Evolutionary conservation across 2,113 vertebrate genomes (phyloP).

Genomic region (Spheniscus mendiculus): DNA sequence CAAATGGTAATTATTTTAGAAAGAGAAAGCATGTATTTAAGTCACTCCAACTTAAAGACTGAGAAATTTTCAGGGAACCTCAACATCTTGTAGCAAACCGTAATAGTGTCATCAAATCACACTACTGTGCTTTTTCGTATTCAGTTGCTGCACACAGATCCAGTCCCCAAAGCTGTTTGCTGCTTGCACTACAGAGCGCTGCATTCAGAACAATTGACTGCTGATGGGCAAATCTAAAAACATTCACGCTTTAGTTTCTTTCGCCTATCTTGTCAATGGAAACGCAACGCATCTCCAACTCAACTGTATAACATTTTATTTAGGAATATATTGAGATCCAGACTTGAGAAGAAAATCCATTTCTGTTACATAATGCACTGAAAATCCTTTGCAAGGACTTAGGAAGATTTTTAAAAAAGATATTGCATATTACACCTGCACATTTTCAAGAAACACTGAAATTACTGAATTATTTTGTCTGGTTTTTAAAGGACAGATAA

Average conservation of each 20-base stretch:
- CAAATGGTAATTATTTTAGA: not conserved
- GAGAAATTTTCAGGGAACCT: not conserved
- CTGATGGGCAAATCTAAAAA: not conserved
- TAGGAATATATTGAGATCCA: not conserved
- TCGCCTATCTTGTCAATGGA: not conserved
- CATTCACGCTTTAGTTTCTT: not conserved
- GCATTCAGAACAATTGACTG: not conserved
- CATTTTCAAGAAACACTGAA: not conserved
- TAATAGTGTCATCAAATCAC: not conserved
- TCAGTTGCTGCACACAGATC: fast-evolving
- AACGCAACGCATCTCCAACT: not conserved
- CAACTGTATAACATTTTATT: not conserved
- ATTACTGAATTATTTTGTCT: not conserved
- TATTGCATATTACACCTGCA: not conserved
- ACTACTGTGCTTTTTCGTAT: not conserved
- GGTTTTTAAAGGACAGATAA: not conserved
- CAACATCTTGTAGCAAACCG: not conserved
- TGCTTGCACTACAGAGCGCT: not conserved
- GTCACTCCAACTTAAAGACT: not conserved
- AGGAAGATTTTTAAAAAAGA: not conserved
- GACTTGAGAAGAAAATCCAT: not conserved
- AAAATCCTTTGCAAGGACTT: not conserved
- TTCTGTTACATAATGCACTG: not conserved
- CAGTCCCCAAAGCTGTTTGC: not conserved
- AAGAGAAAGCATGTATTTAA: not conserved